Evolutionary conservation across 2,888 invertebrate species (phyloP).

Genomic region (Drosophila infuscata): DNA sequence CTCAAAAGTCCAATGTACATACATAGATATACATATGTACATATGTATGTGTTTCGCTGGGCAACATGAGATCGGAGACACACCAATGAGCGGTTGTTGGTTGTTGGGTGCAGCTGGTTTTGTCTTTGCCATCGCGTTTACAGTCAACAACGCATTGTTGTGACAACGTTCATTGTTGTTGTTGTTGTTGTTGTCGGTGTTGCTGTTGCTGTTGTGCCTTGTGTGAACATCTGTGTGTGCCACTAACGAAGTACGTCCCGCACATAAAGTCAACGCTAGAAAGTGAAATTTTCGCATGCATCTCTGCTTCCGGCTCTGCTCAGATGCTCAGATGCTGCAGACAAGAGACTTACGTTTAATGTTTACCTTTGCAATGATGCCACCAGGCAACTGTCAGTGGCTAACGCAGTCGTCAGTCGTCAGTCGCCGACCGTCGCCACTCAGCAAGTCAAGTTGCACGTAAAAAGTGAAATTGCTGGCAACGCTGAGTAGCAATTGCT

Average conservation of each 20-base stretch:
- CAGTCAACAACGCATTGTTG: conserved; percentile 57
- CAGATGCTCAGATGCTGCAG: conserved; percentile 32
- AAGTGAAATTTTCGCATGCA: conserved; percentile 74
- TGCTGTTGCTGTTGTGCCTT: conserved; percentile 16
- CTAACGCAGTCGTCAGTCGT: conserved; percentile 36
- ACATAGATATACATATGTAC: background rate
- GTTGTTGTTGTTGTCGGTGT: conserved; percentile 8
- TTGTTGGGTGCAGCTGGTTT: conserved; percentile 24
- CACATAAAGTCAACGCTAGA: conserved; percentile 50
- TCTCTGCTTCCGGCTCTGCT: conserved; percentile 59
- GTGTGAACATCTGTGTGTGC: conserved; percentile 3
- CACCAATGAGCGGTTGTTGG: background rate
- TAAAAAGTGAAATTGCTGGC: conserved; percentile 71
- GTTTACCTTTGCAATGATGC: conserved; percentile 67
- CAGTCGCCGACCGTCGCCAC: conserved; percentile 40
- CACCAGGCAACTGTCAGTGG: conserved; percentile 45
- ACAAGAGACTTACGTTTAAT: conserved; percentile 64
- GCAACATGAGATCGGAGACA: conserved; percentile 29
- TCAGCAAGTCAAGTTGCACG: conserved; percentile 50
- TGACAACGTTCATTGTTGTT: conserved; percentile 28
- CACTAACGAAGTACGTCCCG: conserved; percentile 17
- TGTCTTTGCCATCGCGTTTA: conserved; percentile 4
- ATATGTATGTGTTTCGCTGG: background rate
- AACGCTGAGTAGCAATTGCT: conserved; percentile 69
- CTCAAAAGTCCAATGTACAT: background rate